phyloP scores from a whole-genome alignment of 2,888 invertebrate species.

The Cantharis nigra region DNA sequence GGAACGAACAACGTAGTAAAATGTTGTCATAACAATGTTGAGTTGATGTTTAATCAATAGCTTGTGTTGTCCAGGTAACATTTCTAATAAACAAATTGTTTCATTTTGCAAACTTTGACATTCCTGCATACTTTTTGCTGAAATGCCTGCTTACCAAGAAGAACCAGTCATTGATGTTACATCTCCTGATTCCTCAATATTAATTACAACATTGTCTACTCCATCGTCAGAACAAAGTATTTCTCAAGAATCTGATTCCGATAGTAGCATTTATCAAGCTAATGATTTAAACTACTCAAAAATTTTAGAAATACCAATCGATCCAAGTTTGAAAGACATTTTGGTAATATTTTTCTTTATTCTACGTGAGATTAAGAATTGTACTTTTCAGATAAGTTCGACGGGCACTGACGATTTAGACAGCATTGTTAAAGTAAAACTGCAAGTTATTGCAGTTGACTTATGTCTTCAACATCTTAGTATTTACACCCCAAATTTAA shows the following conservation, averaged over 20 bases:
- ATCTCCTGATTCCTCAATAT: not conserved
- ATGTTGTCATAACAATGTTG: not conserved
- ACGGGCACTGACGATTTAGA: constrained; percentile 56
- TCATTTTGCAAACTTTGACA: not conserved
- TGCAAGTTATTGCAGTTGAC: constrained; percentile 68
- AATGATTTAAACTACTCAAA: not conserved
- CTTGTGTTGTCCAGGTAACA: not conserved
- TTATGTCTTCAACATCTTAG: constrained; percentile 68
- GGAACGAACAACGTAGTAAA: not conserved
- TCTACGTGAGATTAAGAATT: not conserved
- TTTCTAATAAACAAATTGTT: not conserved
- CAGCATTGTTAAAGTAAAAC: constrained; percentile 62
- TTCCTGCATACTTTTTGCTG: not conserved
- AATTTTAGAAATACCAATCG: not conserved
- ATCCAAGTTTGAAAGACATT: not conserved
- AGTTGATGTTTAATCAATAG: not conserved
- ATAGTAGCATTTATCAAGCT: not conserved
- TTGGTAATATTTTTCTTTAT: not conserved
- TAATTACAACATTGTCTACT: not conserved
- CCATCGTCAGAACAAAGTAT: not conserved
- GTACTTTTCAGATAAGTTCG: constrained; percentile 41
- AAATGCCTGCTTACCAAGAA: constrained; percentile 9
- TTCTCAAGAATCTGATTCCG: not conserved
- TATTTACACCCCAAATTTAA: constrained; percentile 65
- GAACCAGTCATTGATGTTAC: not conserved